phyloP scores from a whole-genome alignment of 2,113 vertebrate species.

The Cryptomyrus ogoouensis region DNA sequence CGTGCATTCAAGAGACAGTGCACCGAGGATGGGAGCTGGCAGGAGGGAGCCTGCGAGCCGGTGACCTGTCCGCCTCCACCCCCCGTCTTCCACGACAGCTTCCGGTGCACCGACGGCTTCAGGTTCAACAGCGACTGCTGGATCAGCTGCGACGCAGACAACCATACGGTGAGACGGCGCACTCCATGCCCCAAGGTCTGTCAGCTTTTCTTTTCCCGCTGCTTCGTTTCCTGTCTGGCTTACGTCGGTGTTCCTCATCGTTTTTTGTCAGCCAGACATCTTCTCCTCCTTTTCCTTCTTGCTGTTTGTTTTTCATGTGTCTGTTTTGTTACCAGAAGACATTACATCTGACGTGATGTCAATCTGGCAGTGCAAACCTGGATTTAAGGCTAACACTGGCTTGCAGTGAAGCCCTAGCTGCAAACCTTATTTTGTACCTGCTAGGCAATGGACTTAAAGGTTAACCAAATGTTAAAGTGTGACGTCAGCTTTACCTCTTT shows the following conservation, averaged over 20 bases:
- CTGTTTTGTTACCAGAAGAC: not conserved
- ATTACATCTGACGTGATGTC: not conserved
- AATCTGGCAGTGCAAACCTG: not conserved
- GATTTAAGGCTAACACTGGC: not conserved
- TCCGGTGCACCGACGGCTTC: slow-evolving; percentile 87
- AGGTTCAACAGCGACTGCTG: slow-evolving; percentile 88
- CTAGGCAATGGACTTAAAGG: not conserved
- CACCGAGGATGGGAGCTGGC: slow-evolving; percentile 88
- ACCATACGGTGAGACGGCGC: not conserved
- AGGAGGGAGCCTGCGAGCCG: slow-evolving; percentile 60
- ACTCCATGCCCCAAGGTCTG: slow-evolving; percentile 26
- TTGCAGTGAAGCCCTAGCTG: not conserved
- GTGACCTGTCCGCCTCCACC: slow-evolving; percentile 88
- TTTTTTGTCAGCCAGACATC: not conserved
- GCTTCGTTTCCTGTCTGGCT: not conserved
- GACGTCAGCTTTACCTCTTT: not conserved
- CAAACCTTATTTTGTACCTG: not conserved
- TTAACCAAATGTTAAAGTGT: not conserved
- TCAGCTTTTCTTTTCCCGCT: slow-evolving; percentile 25
- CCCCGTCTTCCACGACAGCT: slow-evolving; percentile 82
- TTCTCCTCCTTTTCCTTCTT: not conserved
- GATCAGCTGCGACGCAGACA: slow-evolving; percentile 69
- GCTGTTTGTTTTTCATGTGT: not conserved
- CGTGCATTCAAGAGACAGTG: slow-evolving; percentile 37
- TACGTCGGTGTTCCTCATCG: not conserved